phyloP scores from a whole-genome alignment of 2,888 invertebrate species.

The Eutolmus rufibarbis region DNA sequence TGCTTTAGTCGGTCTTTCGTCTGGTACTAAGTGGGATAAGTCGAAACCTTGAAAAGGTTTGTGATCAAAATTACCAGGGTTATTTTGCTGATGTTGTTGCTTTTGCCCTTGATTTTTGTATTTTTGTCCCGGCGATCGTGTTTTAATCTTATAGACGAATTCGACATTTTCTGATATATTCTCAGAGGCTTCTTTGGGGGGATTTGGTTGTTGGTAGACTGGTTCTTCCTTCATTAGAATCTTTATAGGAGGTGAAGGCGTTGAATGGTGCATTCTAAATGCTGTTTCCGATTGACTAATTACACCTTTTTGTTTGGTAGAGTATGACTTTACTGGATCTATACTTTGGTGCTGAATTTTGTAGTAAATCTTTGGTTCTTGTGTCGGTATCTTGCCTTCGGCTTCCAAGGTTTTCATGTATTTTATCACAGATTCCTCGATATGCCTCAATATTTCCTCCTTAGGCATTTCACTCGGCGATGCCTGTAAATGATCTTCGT shows the following conservation, averaged over 20 bases:
- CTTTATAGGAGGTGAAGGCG: slow-evolving; percentile 56
- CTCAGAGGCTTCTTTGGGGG: slow-evolving; percentile 52
- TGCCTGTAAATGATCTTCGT: slow-evolving; percentile 47
- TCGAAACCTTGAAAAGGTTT: slow-evolving; percentile 61
- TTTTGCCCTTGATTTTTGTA: neutral
- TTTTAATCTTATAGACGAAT: slow-evolving; percentile 60
- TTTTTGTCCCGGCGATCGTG: slow-evolving; percentile 54
- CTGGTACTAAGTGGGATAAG: slow-evolving; percentile 55
- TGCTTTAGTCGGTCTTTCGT: slow-evolving; percentile 51
- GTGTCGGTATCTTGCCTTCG: slow-evolving; percentile 56
- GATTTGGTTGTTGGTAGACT: slow-evolving; percentile 46
- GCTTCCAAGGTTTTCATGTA: slow-evolving; percentile 62
- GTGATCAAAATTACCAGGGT: slow-evolving; percentile 59
- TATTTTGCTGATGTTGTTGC: slow-evolving; percentile 2
- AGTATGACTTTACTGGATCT: neutral
- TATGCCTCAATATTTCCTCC: slow-evolving; percentile 60
- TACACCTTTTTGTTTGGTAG: slow-evolving; percentile 50
- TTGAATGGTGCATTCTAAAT: slow-evolving; percentile 53
- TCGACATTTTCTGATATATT: slow-evolving; percentile 59
- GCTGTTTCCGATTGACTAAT: slow-evolving; percentile 57
- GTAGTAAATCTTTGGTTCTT: slow-evolving; percentile 55
- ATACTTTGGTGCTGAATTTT: slow-evolving; percentile 23
- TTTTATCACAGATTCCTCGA: slow-evolving; percentile 61
- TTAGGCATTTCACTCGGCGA: slow-evolving; percentile 59
- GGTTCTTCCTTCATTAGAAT: slow-evolving; percentile 56